Conservation (phyloP, 2,888 invertebrate species). For the Drosophila histrio region DNA sequence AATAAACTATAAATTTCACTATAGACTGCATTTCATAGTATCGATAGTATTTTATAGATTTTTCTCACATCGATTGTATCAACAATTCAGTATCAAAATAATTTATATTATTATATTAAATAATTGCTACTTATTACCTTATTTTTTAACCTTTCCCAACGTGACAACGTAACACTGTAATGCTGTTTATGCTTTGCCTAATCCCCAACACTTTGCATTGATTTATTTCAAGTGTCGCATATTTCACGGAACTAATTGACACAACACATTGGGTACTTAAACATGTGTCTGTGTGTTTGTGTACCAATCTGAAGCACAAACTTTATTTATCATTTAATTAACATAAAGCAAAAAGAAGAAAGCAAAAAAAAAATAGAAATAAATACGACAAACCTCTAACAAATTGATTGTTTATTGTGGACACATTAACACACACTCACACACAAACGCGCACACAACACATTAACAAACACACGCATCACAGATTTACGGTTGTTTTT, state of each 20-base stretch:
- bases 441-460: slow-evolving; percentile 42
- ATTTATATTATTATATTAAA: neutral
- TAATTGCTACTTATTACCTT: neutral
- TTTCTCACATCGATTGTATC: too few relatives aligned
- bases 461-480: slow-evolving; percentile 44
- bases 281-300: too few relatives aligned
- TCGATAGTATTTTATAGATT: too few relatives aligned
- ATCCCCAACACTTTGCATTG: slow-evolving; percentile 5
- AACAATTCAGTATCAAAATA: too few relatives aligned
- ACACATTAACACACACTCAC: slow-evolving; percentile 59
- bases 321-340: slow-evolving; percentile 74
- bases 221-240: slow-evolving; percentile 31
- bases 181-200: neutral
- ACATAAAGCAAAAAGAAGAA: slow-evolving; percentile 44
- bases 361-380: slow-evolving; percentile 35
- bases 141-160: neutral
- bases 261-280: slow-evolving; percentile 52
- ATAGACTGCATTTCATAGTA: too few relatives aligned
- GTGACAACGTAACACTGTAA: neutral
- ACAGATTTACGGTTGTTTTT: slow-evolving; percentile 50
- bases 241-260: slow-evolving; percentile 67
- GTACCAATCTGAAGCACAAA: slow-evolving; percentile 13
- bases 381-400: slow-evolving; percentile 52
- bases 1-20: too few relatives aligned
- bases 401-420: slow-evolving; percentile 75